Evolutionary conservation across 1,140 invertebrate species (phyloP).

Genomic region (Drosophila lowei): DNA sequence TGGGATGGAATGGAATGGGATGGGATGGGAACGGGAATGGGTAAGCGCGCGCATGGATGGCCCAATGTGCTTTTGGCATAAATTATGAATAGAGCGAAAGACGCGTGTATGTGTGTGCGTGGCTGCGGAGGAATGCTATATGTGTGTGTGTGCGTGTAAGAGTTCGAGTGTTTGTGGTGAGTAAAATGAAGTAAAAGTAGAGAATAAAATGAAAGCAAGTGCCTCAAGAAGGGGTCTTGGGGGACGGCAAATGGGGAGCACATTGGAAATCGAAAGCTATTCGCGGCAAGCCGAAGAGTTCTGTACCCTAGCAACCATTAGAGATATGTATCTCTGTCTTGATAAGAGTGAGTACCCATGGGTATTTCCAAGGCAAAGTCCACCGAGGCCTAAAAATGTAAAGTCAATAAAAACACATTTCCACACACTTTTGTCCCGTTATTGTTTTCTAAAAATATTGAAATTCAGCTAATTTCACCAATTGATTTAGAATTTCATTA

Average conservation of each 20-base stretch:
- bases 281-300: conserved; percentile 27
- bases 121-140: conserved; percentile 16
- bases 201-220: conserved; percentile 77
- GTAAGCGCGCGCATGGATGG: conserved; percentile 6
- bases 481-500: too few species aligned
- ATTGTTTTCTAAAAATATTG: too few species aligned
- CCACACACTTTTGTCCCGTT: too few species aligned
- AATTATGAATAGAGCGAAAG: conserved; percentile 77
- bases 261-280: conserved; percentile 18
- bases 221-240: conserved; percentile 40
- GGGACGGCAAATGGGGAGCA: conserved; percentile 7
- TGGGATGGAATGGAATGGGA: background rate
- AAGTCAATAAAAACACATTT: too few species aligned
- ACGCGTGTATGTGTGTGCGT: conserved; percentile 12
- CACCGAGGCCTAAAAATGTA: too few species aligned
- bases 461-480: too few species aligned
- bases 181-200: conserved; percentile 74
- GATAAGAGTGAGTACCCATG: too few species aligned
- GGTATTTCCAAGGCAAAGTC: too few species aligned
- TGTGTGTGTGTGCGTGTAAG: conserved; percentile 28
- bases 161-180: conserved; percentile 61
- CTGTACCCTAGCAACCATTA: conserved; percentile 13
- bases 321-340: too few species aligned
- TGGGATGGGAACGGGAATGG: conserved; percentile 29
- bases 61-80: conserved; percentile 78